A percentile compares a stretch with the other conserved stretches of the same genome.
Evolutionary conservation across 2,888 invertebrate genomes (phyloP).

Genomic region (Oeneis ivallda): DNA sequence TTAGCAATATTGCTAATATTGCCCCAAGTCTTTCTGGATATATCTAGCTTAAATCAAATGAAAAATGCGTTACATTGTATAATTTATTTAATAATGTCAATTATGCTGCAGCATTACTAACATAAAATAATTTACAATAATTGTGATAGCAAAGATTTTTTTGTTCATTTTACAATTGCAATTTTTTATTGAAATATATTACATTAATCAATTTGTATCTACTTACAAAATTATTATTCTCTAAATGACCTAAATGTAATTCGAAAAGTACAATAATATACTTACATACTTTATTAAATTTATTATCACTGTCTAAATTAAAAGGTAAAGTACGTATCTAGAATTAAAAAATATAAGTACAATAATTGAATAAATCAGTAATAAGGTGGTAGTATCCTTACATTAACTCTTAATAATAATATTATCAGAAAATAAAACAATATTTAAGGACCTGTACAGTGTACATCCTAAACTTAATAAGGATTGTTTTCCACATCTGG

Average conservation of each 20-base stretch:
- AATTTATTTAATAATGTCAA: neutral
- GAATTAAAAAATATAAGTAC: slow-evolving; percentile 2
- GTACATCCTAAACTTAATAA: neutral
- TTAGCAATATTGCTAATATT: no score
- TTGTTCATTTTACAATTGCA: no score
- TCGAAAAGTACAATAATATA: no score
- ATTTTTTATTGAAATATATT: no score
- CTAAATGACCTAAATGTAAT: no score
- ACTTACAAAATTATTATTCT: no score
- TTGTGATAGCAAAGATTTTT: no score
- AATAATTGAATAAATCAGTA: neutral
- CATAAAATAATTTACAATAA: no score
- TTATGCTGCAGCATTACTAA: neutral
- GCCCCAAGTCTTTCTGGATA: no score
- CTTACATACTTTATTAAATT: no score
- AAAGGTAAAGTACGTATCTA: neutral
- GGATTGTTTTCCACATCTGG: slow-evolving; percentile 4
- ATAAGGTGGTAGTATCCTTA: neutral
- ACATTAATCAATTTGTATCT: no score
- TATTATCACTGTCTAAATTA: neutral
- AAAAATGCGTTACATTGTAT: neutral
- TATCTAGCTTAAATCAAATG: neutral
- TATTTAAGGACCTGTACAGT: slow-evolving; percentile 9
- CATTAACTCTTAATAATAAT: neutral
- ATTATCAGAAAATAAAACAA: slow-evolving; percentile 1